A percentile compares a stretch with the other conserved stretches of the same genome.
Conservation (phyloP, 2,888 invertebrate species). For the Bombylius discolor region DNA sequence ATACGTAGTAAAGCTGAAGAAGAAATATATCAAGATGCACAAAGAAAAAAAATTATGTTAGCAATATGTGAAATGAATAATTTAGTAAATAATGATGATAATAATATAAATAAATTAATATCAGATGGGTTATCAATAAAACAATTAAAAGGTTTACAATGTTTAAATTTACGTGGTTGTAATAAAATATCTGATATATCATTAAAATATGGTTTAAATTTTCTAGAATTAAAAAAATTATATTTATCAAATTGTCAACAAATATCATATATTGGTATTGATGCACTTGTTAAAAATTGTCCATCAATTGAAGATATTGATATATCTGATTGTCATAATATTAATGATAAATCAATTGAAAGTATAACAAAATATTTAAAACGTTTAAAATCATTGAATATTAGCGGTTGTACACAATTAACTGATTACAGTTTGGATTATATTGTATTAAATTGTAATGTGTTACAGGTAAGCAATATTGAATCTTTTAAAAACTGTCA, state of each 20-base stretch:
- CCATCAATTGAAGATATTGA: conserved; percentile 56
- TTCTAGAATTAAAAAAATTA: conserved; percentile 48
- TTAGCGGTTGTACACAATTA: conserved; percentile 41
- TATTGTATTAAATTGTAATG: conserved; percentile 38
- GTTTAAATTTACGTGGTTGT: conserved; percentile 50
- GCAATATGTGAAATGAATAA: conserved; percentile 43
- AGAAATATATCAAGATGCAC: conserved; percentile 53
- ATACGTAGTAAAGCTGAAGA: conserved; percentile 54
- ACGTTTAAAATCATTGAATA: conserved; percentile 28
- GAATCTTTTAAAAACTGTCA: too few relatives aligned
- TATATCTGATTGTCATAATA: conserved; percentile 52
- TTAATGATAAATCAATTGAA: conserved; percentile 50
- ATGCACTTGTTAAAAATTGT: conserved; percentile 49
- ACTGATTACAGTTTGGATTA: conserved; percentile 41
- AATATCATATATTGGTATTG: conserved; percentile 51
- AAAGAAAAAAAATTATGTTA: conserved; percentile 48
- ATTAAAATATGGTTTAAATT: conserved; percentile 52
- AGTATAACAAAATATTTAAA: conserved; percentile 36
- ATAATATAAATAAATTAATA: conserved; percentile 21
- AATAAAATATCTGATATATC: conserved; percentile 60
- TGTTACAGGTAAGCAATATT: conserved; percentile 26
- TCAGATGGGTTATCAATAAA: conserved; percentile 42
- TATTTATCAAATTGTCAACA: conserved; percentile 56
- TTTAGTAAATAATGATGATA: conserved; percentile 20
- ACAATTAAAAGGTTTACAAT: conserved; percentile 41